phyloP scores from a whole-genome alignment of 2,113 vertebrate species.

The Amblyopsis rosae region DNA sequence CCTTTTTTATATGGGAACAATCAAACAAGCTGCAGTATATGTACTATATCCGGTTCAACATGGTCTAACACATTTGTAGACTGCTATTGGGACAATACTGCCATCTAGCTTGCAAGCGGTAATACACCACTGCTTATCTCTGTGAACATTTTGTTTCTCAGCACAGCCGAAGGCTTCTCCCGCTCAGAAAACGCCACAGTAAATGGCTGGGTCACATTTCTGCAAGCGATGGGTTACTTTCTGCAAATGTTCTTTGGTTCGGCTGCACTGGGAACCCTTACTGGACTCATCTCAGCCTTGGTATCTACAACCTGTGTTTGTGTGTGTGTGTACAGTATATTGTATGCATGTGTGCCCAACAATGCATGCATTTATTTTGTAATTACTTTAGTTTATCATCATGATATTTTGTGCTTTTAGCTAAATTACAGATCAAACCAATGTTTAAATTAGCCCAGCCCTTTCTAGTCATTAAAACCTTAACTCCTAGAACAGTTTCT shows the following conservation, averaged over 20 bases:
- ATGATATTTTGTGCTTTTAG: too few species aligned
- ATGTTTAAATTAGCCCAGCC: too few species aligned
- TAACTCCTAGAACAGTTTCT: conserved; percentile 78
- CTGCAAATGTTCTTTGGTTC: conserved; percentile 99
- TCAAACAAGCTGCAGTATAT: too few species aligned
- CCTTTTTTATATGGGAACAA: too few species aligned
- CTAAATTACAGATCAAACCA: too few species aligned
- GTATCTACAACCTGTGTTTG: conserved; percentile 83
- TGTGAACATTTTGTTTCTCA: conserved; percentile 60
- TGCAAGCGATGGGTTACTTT: conserved; percentile 94
- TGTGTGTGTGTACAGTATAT: conserved; percentile 2
- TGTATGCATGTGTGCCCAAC: neutral
- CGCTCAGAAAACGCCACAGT: conserved; percentile 86
- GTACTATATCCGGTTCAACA: too few species aligned
- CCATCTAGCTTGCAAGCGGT: conserved; percentile 52
- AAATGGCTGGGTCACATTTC: conserved; percentile 92
- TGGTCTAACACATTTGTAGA: too few species aligned
- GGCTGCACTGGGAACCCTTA: conserved; percentile 93
- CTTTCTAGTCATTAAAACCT: conserved; percentile 11
- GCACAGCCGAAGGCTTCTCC: conserved; percentile 95
- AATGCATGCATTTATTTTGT: too few species aligned
- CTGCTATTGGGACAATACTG: neutral
- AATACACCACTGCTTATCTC: conserved; percentile 15
- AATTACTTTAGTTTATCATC: too few species aligned
- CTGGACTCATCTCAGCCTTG: conserved; percentile 95